Evolutionary conservation across 2,888 invertebrate species (phyloP).

Genomic region (Listrodromus nycthemerus): DNA sequence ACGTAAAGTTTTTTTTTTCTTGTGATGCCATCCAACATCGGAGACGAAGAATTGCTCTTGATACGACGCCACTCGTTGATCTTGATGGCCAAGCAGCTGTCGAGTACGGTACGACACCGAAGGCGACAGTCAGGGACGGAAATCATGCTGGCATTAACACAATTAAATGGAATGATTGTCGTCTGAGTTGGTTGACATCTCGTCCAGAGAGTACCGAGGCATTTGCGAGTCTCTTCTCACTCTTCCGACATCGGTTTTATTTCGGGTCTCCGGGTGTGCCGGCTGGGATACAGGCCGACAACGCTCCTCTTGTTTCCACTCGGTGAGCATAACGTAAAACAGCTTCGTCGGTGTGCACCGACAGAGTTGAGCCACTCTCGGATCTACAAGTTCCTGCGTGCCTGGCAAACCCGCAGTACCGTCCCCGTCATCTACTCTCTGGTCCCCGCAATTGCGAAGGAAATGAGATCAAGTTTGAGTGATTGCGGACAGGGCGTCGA

Average conservation of each 20-base stretch:
- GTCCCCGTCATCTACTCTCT: constrained; percentile 1
- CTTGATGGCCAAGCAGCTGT: constrained; percentile 18
- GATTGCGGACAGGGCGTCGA: constrained; percentile 72
- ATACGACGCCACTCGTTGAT: constrained; percentile 25
- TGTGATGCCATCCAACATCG: background rate
- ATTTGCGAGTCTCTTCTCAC: constrained; percentile 49
- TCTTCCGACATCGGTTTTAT: constrained; percentile 67
- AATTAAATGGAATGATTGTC: constrained; percentile 74
- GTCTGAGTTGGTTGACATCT: constrained; percentile 68
- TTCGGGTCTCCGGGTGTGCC: constrained; percentile 33
- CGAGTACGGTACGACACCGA: constrained; percentile 23
- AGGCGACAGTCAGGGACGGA: constrained; percentile 71
- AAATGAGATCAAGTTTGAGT: constrained; percentile 83
- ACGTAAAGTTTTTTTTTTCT: background rate
- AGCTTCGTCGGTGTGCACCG: constrained; percentile 10
- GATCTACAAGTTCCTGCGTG: constrained; percentile 1
- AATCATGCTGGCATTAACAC: constrained; percentile 78
- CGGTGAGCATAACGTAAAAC: background rate
- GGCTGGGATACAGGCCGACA: constrained; percentile 9
- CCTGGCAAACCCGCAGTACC: background rate
- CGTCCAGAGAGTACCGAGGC: constrained; percentile 35
- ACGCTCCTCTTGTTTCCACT: constrained; percentile 13
- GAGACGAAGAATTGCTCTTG: constrained; percentile 14
- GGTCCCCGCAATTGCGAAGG: constrained; percentile 78
- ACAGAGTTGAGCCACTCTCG: constrained; percentile 12